A percentile compares a stretch with the other conserved stretches of the same genome.
Evolutionary conservation across 2,113 vertebrate species (phyloP).

Genomic region (Entelurus aequoreus): DNA sequence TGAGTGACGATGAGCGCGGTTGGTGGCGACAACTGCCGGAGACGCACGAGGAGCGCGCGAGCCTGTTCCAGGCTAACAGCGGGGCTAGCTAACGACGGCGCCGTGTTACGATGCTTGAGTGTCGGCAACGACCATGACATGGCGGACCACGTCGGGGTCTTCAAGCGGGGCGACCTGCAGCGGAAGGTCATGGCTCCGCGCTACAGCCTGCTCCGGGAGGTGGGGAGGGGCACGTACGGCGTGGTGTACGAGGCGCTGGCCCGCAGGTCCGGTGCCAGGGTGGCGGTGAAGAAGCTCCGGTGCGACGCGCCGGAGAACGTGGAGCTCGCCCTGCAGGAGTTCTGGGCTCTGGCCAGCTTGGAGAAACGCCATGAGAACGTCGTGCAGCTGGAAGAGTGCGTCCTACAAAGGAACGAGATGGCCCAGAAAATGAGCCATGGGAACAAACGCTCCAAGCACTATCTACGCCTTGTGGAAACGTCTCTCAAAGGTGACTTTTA

Average conservation of each 20-base stretch:
- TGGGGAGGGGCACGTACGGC: slow-evolving; percentile 90
- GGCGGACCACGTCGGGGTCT: slow-evolving; percentile 34
- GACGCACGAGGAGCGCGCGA: slow-evolving; percentile 44
- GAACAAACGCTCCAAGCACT: slow-evolving; percentile 84
- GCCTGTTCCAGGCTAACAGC: slow-evolving; percentile 25
- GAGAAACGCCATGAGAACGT: slow-evolving; percentile 85
- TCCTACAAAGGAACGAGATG: slow-evolving; percentile 86
- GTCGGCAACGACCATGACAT: slow-evolving; percentile 56
- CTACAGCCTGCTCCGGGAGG: slow-evolving; percentile 83
- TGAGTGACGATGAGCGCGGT: slow-evolving; percentile 36
- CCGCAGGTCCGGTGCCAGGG: slow-evolving; percentile 74
- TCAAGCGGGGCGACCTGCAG: slow-evolving; percentile 34
- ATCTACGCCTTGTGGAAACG: slow-evolving; percentile 92
- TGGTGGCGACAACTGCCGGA: slow-evolving; percentile 29
- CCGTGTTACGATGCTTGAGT: slow-evolving; percentile 54
- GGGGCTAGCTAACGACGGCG: slow-evolving; percentile 16
- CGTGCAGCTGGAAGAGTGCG: slow-evolving; percentile 90
- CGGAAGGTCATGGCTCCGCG: slow-evolving; percentile 63
- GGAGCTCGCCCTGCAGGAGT: slow-evolving; percentile 88
- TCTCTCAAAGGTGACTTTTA: slow-evolving; percentile 81
- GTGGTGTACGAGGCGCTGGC: slow-evolving; percentile 89
- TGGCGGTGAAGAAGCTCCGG: slow-evolving; percentile 89
- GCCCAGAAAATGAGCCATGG: slow-evolving; percentile 92
- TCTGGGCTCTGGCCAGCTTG: slow-evolving; percentile 89
- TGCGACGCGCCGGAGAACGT: slow-evolving; percentile 93